Evolutionary conservation across 2,113 vertebrate species (phyloP).

Genomic region (Ceyx melanurus): DNA sequence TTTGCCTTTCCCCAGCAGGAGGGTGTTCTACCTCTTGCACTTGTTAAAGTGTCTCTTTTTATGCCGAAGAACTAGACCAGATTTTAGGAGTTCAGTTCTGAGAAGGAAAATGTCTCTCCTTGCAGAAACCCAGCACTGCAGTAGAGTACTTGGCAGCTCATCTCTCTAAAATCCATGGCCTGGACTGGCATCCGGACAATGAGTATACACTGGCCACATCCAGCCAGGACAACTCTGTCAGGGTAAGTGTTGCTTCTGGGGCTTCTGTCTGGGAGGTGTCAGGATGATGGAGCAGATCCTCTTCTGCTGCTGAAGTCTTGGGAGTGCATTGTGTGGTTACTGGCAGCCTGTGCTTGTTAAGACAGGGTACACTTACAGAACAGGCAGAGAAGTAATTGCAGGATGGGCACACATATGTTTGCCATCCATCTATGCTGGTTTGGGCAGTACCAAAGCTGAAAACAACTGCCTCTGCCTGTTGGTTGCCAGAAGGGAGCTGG

Average conservation of each 20-base stretch:
- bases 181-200: constrained; percentile 97
- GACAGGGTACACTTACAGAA: background rate
- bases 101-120: constrained; percentile 28
- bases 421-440: background rate
- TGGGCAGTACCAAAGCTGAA: background rate
- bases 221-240: constrained; percentile 98
- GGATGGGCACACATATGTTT: background rate
- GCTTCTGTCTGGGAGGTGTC: background rate
- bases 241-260: constrained; percentile 75
- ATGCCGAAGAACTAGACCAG: background rate
- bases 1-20: background rate
- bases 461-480: background rate
- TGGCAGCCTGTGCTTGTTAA: background rate
- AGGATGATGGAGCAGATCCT: background rate
- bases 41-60: background rate
- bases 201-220: constrained; percentile 93
- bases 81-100: background rate
- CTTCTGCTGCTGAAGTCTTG: background rate
- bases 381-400: background rate
- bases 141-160: constrained; percentile 96
- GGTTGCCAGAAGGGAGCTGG: background rate
- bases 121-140: constrained; percentile 94
- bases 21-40: background rate
- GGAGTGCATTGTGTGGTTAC: background rate
- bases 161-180: constrained; percentile 95